Evolutionary conservation across 35 echinoderm and acorn worm species (phyloP), one percentile per base, ranked within the genome.

Genomic region (Lytechinus pictus): DNA sequence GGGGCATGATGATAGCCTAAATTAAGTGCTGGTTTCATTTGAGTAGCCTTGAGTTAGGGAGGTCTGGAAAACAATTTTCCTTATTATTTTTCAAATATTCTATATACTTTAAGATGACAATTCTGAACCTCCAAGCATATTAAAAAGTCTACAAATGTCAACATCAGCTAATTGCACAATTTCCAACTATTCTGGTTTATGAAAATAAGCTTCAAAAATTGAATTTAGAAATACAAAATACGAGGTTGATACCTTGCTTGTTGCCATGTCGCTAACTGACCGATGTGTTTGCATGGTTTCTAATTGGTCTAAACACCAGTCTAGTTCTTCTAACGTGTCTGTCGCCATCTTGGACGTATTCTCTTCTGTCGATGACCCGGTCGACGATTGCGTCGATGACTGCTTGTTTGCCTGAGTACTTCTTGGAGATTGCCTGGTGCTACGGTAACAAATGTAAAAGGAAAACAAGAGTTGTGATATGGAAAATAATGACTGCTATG

Each of bases 231-330:
- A 10, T 10, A 58, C 9, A 58, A 58, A 58, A 58, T 58, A 58
- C 9, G 9, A 58, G 56, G 55, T 13, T 54, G 86, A 94, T 97
- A 99, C 98, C 96, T 99, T 99, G 93, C 98, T 97, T 19, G 98
- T 97, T 54, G 98, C 98, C 71, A 99, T 91, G 90, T 99, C 98
- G 89, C 97, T 97, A 96, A 99, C 98, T 27, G 98, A 99, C 86
- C 98, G 92, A 94, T 99, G 97, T 95, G 98, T 98, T 94, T 97
- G 97, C 98, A 99, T 99, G 12, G 95, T 97, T 54, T 99, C 98
- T 19, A 99, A 86, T 88, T 99, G 98, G 87, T 99, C 98, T 94
- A 99, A 58, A 94, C 98, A 99, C 98, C 98, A 99, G 94, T 99
- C 98, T 16, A 99, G 88, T 28, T 99, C 98, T 95, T 99, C 98